Evolutionary conservation across 2,113 vertebrate genomes (phyloP).

Genomic region (Polypterus senegalus): DNA sequence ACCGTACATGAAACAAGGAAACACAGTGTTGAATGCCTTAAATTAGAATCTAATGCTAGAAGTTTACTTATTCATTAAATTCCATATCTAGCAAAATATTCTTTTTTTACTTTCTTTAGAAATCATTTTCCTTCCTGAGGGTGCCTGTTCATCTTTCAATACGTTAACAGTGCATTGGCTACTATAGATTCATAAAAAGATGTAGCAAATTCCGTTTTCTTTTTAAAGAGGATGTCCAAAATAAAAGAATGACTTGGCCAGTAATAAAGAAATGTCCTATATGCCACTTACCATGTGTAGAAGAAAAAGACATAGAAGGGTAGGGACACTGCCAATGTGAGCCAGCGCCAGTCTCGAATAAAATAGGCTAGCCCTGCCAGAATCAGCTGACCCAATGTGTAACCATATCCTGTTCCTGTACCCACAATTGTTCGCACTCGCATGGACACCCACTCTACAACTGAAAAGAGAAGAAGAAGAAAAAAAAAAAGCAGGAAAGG

Average conservation of each 20-base stretch:
- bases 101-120: too few species aligned
- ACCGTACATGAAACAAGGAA: too few species aligned
- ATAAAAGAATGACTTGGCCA: neutral
- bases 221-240: too few species aligned
- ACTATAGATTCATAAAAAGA: too few species aligned
- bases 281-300: constrained; percentile 49
- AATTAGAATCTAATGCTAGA: too few species aligned
- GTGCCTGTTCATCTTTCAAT: too few species aligned
- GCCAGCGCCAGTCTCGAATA: constrained; percentile 66
- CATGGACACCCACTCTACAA: constrained; percentile 66
- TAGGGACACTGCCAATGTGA: constrained; percentile 56
- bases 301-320: constrained; percentile 63
- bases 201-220: too few species aligned
- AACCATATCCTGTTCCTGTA: constrained; percentile 49
- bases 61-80: too few species aligned
- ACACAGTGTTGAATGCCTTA: too few species aligned
- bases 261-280: neutral
- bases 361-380: constrained; percentile 51
- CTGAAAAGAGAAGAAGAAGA: constrained; percentile 28
- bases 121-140: too few species aligned
- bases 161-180: too few species aligned
- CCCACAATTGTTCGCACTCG: constrained; percentile 46
- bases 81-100: too few species aligned
- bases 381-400: constrained; percentile 59
- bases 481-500: constrained; percentile 6